These are phyloP conservation scores for Oopsacas minuta DNA, from an alignment of 37 sponge, comb jelly and placozoan species.

Conservation along the genomic window DNA sequence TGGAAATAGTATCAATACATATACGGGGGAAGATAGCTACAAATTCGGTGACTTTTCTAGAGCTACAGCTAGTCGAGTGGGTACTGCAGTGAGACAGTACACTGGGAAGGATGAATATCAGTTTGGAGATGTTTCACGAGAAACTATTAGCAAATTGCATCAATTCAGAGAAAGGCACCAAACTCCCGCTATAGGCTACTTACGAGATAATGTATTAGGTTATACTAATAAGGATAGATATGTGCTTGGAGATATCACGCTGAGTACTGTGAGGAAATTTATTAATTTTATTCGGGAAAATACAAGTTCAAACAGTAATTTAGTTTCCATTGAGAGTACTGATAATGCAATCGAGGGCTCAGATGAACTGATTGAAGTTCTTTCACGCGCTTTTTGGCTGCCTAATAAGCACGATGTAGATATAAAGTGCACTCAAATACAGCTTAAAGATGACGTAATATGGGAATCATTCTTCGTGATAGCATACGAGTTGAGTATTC, in stretches of 20 bases:
- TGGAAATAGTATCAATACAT: neutral
- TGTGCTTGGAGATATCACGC: neutral
- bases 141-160: neutral
- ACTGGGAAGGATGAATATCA: neutral
- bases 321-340: neutral
- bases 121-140: neutral
- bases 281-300: neutral
- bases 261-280: neutral
- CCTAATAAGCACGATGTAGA: neutral
- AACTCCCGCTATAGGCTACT: neutral
- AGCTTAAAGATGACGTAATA: neutral
- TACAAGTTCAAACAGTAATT: neutral
- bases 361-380: neutral
- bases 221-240: neutral
- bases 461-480: neutral
- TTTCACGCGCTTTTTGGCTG: neutral
- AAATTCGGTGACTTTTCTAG: neutral
- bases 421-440: neutral
- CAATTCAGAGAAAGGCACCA: neutral
- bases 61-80: neutral
- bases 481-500: neutral
- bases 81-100: neutral
- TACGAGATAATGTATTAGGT: neutral
- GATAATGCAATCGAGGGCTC: neutral
- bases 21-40: neutral